Conservation (phyloP, 2,113 vertebrate species). For the Anhinga rufa region DNA sequence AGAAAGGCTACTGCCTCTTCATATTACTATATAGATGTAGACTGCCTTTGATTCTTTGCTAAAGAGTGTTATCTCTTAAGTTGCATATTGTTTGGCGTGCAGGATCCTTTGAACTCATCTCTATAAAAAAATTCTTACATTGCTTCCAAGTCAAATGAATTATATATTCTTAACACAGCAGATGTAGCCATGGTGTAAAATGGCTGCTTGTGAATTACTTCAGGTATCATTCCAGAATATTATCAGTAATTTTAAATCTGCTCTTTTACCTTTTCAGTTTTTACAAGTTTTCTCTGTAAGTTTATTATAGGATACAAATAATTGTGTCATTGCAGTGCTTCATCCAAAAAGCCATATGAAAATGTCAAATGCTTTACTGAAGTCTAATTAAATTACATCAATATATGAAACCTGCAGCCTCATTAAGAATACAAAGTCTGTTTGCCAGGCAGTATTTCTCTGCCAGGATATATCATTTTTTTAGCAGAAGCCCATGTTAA, state of each 20-base stretch:
- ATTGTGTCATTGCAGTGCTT: not conserved
- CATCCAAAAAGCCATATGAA: not conserved
- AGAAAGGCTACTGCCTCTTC: slow-evolving; percentile 7
- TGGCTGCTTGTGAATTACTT: not conserved
- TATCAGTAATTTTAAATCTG: not conserved
- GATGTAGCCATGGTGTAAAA: not conserved
- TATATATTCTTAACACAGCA: not conserved
- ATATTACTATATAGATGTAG: not conserved
- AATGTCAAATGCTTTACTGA: not conserved
- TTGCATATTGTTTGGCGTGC: not conserved
- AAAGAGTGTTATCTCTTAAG: not conserved
- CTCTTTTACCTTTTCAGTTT: not conserved
- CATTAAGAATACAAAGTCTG: not conserved
- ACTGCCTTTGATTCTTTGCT: not conserved
- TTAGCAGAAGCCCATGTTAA: not conserved
- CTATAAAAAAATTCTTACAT: not conserved
- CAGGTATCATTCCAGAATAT: not conserved
- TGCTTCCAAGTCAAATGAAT: slow-evolving; percentile 9
- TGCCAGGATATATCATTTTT: not conserved
- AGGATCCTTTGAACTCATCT: slow-evolving; percentile 4
- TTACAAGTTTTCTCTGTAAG: not conserved
- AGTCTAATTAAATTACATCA: not conserved
- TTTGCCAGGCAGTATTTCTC: not conserved
- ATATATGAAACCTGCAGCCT: not conserved
- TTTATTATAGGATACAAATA: not conserved